Conservation (phyloP, 2,797 vertebrate genomes). For the Petrocephalus sullivani region DNA sequence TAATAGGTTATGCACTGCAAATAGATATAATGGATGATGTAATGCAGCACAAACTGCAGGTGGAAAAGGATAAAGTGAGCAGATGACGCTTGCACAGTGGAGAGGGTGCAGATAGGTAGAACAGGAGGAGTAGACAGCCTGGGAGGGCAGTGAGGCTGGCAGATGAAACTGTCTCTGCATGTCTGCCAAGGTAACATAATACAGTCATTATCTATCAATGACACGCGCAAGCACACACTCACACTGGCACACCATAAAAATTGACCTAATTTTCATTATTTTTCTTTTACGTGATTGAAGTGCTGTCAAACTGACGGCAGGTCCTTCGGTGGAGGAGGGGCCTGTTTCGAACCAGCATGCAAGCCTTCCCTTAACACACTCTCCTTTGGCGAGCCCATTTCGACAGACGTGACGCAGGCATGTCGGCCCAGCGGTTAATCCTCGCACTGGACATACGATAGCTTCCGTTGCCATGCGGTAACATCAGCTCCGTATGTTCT, state of each 20-base stretch:
- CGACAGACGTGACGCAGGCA: background rate
- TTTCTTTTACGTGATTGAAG: background rate
- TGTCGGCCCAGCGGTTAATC: no score
- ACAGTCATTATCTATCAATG: conserved; percentile 51
- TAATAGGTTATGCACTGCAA: background rate
- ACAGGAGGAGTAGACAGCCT: background rate
- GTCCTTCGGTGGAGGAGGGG: background rate
- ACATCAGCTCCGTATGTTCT: background rate
- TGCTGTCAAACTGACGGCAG: background rate
- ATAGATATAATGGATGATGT: background rate
- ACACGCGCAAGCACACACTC: conserved; percentile 63
- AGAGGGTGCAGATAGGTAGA: background rate
- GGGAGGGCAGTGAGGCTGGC: background rate
- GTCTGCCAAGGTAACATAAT: background rate
- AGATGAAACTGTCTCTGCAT: background rate
- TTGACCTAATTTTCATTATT: background rate
- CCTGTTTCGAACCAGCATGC: background rate
- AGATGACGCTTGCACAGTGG: background rate
- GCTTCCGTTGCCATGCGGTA: background rate
- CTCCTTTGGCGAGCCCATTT: background rate
- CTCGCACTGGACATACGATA: background rate
- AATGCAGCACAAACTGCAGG: background rate
- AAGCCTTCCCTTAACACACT: background rate
- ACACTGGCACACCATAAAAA: conserved; percentile 31
- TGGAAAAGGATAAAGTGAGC: background rate